Evolutionary conservation across 92 coral and sea anemone genomes (phyloP), one percentile per base, ranked within the genome.

Genomic region (Palythoa caribaeorum): DNA sequence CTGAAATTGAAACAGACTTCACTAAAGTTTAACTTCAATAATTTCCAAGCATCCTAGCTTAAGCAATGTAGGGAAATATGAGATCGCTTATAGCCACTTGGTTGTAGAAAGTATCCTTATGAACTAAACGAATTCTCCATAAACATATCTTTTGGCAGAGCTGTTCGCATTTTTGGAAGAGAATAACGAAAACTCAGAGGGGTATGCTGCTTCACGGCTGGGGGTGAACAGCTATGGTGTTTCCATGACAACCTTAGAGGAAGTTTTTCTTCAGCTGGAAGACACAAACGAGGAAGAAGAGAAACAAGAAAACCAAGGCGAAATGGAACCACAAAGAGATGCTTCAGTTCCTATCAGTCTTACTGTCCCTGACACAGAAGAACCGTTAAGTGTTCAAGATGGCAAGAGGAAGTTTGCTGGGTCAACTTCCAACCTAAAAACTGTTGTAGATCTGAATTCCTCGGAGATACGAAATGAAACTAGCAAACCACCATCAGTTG

Each of bases 211-310:
- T 1, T 80, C 93, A 9, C 73, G 53, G 44, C 89, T 96, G 6
- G 98, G 97, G 0, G 98, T 96, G 54, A 89, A 91, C 59, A 96
- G 98, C 75, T 96, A 96, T 77, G 98, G 97, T 38, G 98, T 96
- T 19, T 94, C 98, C 92, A 96, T 96, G 98, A 96, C 98, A 89
- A 96, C 97, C 10, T 89, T 96, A 15, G 98, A 96, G 78, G 98
- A 96, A 83, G 98, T 96, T 54, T 96, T 96, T 65, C 93, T 96
- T 16, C 95, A 94, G 73, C 92, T 96, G 53, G 98, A 94, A 78
- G 98, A 96, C 83, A 93, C 98, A 3, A 88, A 78, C 54, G 94
- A 92, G 19, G 90, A 81, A 20, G 92, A 77, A 36, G 69, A 28
- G 3, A 87, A 71, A 8, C 81, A 81, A 54, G 80, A 76, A 28